Base-by-base conservation (phyloP, 2,888 invertebrate genomes). In the Odontomyia ornata region DNA sequence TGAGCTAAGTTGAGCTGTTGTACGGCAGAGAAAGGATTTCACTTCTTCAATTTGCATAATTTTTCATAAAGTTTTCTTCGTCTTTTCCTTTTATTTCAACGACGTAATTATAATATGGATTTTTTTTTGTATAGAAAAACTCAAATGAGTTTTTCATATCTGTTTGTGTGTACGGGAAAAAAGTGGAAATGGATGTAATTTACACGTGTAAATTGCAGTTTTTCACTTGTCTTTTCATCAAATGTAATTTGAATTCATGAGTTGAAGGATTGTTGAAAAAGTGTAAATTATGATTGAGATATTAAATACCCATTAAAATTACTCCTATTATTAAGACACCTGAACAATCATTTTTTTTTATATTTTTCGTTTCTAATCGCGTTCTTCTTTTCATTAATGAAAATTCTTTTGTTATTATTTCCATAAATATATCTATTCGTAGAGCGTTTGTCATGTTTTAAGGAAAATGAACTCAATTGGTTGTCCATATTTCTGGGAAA, bases 31-130 rank as follows among this genome's bases (percentile, higher is more conserved):
- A 69, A 69, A 69, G 69, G 69, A 69, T 69, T 69, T 25, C 69
- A 47, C 69, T 75, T 64, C 64, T 57, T 71, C 75, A 64, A 78
- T 78, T 78, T 78, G 76, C 78, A 78, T 78, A 78, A 78, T 78
- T 78, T 78, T 78, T 76, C 72, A 67, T 73, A 65, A 57, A 72
- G 65, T 72, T 76, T 76, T 76, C 76, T 73, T 57, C 71, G 56
- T 65, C 67, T 64, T 67, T 52, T 57, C 60, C 43, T 73, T 73
- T 57, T 57, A 57, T 57, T 60, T 73, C 46, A 56, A 25, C 25
- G 47, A 28, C n/a, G 57, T 73, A 73, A 73, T 73, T 73, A 73
- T 60, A 73, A 73, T 57, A 73, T 36, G 57, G 57, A 73, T 43
- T 73, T 73, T 73, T 36, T 60, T 73, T 5, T 36, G 36, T 3